These are phyloP conservation scores for Conger conger DNA, from an alignment of 2,113 vertebrate species.

Conservation along the genomic window DNA sequence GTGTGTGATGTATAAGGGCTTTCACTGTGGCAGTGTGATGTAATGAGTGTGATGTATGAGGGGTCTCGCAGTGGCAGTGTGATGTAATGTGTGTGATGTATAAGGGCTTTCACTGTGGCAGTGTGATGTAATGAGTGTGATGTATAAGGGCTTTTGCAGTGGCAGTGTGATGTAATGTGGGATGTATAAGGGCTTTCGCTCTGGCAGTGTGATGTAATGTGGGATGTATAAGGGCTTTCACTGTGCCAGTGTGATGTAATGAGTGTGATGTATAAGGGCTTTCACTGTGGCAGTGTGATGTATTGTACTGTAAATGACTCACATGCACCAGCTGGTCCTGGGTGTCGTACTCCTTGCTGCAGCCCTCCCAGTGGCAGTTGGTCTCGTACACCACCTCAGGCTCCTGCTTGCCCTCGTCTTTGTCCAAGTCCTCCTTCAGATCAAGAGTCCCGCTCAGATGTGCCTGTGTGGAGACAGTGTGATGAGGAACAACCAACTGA, in stretches of 20 bases:
- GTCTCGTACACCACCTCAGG: slow-evolving; percentile 95
- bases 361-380: slow-evolving; percentile 97
- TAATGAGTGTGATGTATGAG: no score
- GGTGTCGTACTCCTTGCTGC: slow-evolving; percentile 90
- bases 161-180: neutral
- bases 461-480: slow-evolving; percentile 67
- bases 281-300: neutral
- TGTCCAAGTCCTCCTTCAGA: slow-evolving; percentile 93
- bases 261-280: neutral
- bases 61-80: no score
- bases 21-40: no score
- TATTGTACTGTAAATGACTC: slow-evolving; percentile 57
- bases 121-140: no score
- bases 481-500: neutral
- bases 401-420: slow-evolving; percentile 96
- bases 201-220: no score
- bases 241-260: no score
- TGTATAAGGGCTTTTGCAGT: neutral
- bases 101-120: no score
- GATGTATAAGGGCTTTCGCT: no score
- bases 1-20: no score
- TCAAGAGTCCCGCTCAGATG: slow-evolving; percentile 75
- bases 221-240: no score
- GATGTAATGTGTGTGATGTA: no score
- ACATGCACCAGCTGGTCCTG: slow-evolving; percentile 98